Percentiles rank a stretch among this genome's conserved stretches.
Evolutionary conservation across 1,140 invertebrate genomes (phyloP).

Genomic region (Leptonema lineaticorne): DNA sequence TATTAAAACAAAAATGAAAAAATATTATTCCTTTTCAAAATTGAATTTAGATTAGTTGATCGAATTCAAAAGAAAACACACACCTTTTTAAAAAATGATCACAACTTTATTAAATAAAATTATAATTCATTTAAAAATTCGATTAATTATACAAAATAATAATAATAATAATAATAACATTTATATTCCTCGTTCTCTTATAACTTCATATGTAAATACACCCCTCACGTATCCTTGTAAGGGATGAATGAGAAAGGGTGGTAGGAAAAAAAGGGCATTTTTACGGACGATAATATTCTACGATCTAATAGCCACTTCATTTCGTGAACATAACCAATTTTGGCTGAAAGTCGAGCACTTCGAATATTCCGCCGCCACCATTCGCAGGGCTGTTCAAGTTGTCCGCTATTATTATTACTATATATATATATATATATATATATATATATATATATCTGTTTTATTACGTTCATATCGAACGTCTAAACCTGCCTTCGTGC

Average conservation of each 20-base stretch:
- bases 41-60: no score
- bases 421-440: no score
- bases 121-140: no score
- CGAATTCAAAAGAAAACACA: no score
- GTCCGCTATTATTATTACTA: slow-evolving; percentile 37
- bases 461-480: slow-evolving; percentile 32
- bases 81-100: no score
- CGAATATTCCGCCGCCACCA: slow-evolving; percentile 34
- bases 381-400: slow-evolving; percentile 32
- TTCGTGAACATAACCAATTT: slow-evolving; percentile 38
- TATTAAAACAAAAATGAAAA: no score
- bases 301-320: slow-evolving; percentile 36
- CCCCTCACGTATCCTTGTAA: background rate
- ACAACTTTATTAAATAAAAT: no score
- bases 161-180: no score
- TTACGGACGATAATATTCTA: slow-evolving; percentile 21
- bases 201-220: background rate
- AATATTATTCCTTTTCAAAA: no score
- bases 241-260: background rate
- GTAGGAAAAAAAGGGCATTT: background rate
- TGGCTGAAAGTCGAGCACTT: slow-evolving; percentile 7
- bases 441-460: no score
- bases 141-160: no score
- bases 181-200: no score
- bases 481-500: background rate